phyloP scores from a whole-genome alignment of 2,113 vertebrate species.

The Ardeotis arabs region DNA sequence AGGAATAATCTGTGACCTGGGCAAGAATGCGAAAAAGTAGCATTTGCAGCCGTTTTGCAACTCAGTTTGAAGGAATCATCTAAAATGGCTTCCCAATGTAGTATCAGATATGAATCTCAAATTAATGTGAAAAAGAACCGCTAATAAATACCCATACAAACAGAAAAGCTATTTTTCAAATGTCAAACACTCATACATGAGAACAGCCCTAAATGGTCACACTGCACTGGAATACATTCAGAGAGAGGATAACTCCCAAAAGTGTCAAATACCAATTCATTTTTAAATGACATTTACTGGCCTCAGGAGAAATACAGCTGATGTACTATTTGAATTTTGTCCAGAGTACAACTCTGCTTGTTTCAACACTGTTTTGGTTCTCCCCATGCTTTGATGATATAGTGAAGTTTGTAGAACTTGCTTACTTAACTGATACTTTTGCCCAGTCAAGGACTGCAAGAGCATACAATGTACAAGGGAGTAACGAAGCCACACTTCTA shows the following conservation, averaged over 20 bases:
- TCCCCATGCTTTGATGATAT: neutral
- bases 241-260: neutral
- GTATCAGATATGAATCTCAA: neutral
- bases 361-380: neutral
- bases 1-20: neutral
- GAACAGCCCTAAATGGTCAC: neutral
- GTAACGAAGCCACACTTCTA: neutral
- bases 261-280: neutral
- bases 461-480: neutral
- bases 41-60: neutral
- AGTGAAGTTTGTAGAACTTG: neutral
- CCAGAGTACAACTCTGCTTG: neutral
- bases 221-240: neutral
- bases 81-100: neutral
- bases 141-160: neutral
- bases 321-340: neutral
- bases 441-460: neutral
- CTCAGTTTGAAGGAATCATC: neutral
- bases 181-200: neutral
- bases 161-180: neutral
- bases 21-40: neutral
- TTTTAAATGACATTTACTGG: neutral
- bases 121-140: neutral
- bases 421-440: neutral
- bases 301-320: neutral